phyloP scores from a whole-genome alignment of 2,113 vertebrate species.

The Ahaetulla prasina region DNA sequence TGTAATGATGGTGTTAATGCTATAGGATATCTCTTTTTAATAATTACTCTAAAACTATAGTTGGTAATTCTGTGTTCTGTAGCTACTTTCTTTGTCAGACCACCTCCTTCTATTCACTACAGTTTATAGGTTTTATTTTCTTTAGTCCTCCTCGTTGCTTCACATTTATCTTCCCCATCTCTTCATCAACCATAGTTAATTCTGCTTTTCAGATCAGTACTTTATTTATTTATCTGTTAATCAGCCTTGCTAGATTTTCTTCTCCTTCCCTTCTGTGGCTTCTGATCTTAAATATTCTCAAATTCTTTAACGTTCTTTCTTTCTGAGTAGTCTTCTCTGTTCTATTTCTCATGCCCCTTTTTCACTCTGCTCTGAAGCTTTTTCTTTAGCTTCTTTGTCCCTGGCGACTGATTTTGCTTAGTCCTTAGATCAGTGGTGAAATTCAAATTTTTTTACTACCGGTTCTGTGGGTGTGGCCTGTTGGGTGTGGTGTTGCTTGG shows the following conservation, averaged over 20 bases:
- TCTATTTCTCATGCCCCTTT: background rate
- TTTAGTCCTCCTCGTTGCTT: background rate
- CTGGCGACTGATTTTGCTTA: background rate
- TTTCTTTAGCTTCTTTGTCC: background rate
- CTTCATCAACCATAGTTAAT: background rate
- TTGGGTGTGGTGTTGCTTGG: too few relatives aligned
- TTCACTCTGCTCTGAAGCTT: background rate
- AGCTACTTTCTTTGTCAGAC: background rate
- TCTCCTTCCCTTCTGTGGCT: background rate
- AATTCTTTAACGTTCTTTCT: background rate
- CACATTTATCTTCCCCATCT: background rate
- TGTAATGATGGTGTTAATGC: background rate
- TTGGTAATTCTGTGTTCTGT: background rate
- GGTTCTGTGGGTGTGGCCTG: too few relatives aligned
- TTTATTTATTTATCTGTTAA: background rate
- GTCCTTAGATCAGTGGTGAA: background rate
- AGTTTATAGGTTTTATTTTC: background rate
- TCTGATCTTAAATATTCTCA: background rate
- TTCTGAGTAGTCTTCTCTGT: background rate
- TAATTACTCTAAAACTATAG: background rate
- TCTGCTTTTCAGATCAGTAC: background rate
- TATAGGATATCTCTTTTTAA: background rate
- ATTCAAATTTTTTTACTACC: too few relatives aligned
- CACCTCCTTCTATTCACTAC: background rate
- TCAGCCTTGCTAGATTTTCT: too few relatives aligned